These are phyloP conservation scores for Drosophila pectinifera DNA, from an alignment of 1,140 invertebrate genomes.

Conservation along the genomic window DNA sequence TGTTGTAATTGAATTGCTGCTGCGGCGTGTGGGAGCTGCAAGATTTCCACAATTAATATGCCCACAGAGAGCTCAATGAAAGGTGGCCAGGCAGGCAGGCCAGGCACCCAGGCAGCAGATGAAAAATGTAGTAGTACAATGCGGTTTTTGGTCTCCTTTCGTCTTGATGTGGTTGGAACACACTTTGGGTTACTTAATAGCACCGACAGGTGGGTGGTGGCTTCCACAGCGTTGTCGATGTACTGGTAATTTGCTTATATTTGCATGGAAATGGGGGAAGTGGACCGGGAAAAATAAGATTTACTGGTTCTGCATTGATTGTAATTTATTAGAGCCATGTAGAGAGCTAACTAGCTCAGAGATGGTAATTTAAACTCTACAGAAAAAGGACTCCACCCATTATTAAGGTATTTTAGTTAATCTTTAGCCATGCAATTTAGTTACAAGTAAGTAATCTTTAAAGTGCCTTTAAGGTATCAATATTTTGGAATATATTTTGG, in stretches of 20 bases:
- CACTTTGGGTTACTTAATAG: conserved; percentile 27
- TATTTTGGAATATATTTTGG: background rate
- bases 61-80: conserved; percentile 37
- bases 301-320: background rate
- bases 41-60: conserved; percentile 54
- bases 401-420: background rate
- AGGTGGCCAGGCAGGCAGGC: conserved; percentile 14
- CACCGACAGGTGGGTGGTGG: conserved; percentile 33
- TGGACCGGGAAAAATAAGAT: conserved; percentile 7
- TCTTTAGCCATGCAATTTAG: background rate
- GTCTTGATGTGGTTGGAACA: conserved; percentile 31
- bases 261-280: conserved; percentile 25
- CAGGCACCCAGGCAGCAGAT: background rate
- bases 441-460: too few species aligned
- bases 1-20: conserved; percentile 62
- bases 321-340: background rate
- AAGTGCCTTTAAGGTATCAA: too few species aligned
- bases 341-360: background rate
- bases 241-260: background rate
- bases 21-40: conserved; percentile 35
- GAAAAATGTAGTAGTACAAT: conserved; percentile 27
- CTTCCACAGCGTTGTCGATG: conserved; percentile 12
- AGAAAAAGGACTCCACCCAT: background rate
- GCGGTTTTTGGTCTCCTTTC: conserved; percentile 42
- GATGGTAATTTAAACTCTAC: background rate